phyloP scores from a whole-genome alignment of 2,797 vertebrate genomes.

The Argyrosomus regius region DNA sequence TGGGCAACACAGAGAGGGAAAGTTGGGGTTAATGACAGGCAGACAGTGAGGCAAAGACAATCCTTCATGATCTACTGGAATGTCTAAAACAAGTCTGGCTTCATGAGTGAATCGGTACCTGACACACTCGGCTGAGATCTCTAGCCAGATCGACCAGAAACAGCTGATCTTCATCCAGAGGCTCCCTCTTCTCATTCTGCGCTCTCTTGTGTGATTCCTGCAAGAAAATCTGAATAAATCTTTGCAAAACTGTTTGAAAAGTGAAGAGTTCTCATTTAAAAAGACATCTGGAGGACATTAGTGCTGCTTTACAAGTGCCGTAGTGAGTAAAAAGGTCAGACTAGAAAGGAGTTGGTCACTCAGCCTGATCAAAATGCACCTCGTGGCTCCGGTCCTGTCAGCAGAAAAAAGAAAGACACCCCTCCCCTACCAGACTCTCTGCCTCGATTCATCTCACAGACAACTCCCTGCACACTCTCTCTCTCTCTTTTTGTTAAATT shows the following conservation, averaged over 20 bases:
- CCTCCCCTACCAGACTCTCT: conserved; percentile 9
- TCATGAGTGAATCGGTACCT: conserved; percentile 67
- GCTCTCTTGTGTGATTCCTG: conserved; percentile 83
- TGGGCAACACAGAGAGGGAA: conserved; percentile 1
- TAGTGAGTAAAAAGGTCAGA: conserved; percentile 46
- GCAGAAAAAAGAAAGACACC: conserved; percentile 32
- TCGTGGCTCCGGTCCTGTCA: conserved; percentile 50
- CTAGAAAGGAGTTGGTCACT: conserved; percentile 36
- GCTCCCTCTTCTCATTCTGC: conserved; percentile 76
- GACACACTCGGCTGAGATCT: conserved; percentile 84
- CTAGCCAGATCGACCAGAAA: conserved; percentile 85
- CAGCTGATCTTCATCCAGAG: conserved; percentile 84
- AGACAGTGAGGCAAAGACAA: background rate
- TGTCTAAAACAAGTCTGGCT: background rate
- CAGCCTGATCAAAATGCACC: conserved; percentile 73
- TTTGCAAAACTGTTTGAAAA: background rate
- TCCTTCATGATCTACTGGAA: no score
- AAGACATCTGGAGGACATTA: conserved; percentile 15
- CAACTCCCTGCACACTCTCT: conserved; percentile 3
- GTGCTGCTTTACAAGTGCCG: conserved; percentile 26
- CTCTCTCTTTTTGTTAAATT: conserved; percentile 5
- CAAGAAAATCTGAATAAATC: background rate
- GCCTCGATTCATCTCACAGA: conserved; percentile 22
- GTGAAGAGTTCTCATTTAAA: background rate
- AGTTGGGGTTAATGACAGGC: background rate